Percentiles rank a stretch among this genome's conserved stretches.
Evolutionary conservation across 2,888 invertebrate species (phyloP).

Genomic region (Nymphalis polychloros): DNA sequence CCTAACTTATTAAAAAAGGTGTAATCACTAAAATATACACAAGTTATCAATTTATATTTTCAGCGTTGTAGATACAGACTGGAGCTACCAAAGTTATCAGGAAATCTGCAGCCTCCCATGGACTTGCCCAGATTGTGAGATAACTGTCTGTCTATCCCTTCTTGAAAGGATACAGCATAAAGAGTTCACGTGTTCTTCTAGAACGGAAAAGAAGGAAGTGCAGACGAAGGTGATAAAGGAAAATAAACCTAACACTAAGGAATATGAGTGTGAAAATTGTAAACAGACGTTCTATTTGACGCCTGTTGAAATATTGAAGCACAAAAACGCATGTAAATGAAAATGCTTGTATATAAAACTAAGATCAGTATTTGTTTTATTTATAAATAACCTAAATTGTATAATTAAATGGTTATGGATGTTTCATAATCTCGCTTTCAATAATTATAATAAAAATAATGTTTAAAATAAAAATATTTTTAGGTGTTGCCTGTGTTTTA

Average conservation of each 20-base stretch:
- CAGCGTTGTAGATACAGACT: slow-evolving; percentile 85
- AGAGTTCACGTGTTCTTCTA: slow-evolving; percentile 70
- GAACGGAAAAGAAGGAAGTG: slow-evolving; percentile 53
- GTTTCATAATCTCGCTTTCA: no score
- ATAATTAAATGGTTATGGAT: no score
- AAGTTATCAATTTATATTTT: slow-evolving; percentile 40
- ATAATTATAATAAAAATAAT: no score
- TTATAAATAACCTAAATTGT: no score
- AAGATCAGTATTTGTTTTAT: slow-evolving; percentile 4
- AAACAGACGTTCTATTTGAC: slow-evolving; percentile 85
- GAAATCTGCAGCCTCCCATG: slow-evolving; percentile 84
- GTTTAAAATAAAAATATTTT: not conserved
- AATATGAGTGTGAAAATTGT: slow-evolving; percentile 88
- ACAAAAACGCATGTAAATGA: slow-evolving; percentile 85
- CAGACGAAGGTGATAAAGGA: slow-evolving; percentile 53
- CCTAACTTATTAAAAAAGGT: no score
- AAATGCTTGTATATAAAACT: slow-evolving; percentile 43
- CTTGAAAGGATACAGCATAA: slow-evolving; percentile 89
- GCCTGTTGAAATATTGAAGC: slow-evolving; percentile 92
- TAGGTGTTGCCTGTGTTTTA: not conserved
- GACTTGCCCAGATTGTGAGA: slow-evolving; percentile 87
- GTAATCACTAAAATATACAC: not conserved
- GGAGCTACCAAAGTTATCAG: slow-evolving; percentile 84
- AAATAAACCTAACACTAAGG: slow-evolving; percentile 80
- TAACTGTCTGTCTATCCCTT: slow-evolving; percentile 83